Conservation (phyloP, 2,888 invertebrate species). For the Ecliptopera silaceata region DNA sequence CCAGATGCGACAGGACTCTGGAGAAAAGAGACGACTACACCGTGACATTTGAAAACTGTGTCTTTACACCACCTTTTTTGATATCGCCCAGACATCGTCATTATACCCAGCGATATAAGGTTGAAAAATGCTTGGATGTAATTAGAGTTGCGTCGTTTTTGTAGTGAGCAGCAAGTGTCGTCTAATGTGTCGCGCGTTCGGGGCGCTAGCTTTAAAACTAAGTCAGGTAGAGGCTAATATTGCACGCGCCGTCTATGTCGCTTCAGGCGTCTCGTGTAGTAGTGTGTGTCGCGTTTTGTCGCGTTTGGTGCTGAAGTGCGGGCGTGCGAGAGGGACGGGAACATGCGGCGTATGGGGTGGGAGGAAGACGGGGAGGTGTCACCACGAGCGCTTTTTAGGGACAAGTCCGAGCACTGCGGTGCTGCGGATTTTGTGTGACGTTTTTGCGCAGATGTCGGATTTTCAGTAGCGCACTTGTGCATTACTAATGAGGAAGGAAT, state of each 20-base stretch:
- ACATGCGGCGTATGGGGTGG: slow-evolving; percentile 54
- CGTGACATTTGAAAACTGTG: slow-evolving; percentile 83
- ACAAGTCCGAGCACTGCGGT: slow-evolving; percentile 64
- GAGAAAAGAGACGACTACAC: slow-evolving; percentile 82
- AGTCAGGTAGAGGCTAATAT: slow-evolving; percentile 62
- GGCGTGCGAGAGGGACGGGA: slow-evolving; percentile 68
- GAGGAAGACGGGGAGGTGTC: slow-evolving; percentile 78
- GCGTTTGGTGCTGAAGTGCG: slow-evolving; percentile 60
- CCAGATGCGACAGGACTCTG: slow-evolving; percentile 81
- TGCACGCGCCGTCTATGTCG: slow-evolving; percentile 54
- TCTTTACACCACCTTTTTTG: slow-evolving; percentile 72
- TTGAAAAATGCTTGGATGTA: slow-evolving; percentile 35
- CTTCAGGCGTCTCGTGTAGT: slow-evolving; percentile 60
- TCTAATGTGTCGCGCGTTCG: slow-evolving; percentile 80
- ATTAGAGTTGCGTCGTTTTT: slow-evolving; percentile 51
- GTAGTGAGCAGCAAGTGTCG: slow-evolving; percentile 58
- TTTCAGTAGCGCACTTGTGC: slow-evolving; percentile 54
- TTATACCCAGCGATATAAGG: slow-evolving; percentile 31
- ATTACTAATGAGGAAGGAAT: slow-evolving; percentile 39
- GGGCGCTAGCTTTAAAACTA: slow-evolving; percentile 67
- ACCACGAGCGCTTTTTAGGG: slow-evolving; percentile 77
- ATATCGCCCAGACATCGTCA: slow-evolving; percentile 34
- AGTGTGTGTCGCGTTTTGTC: slow-evolving; percentile 76
- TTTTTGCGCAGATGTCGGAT: slow-evolving; percentile 66
- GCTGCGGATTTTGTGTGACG: slow-evolving; percentile 68